phyloP scores from a whole-genome alignment of 2,888 invertebrate species.

The Proisotoma minuta region DNA sequence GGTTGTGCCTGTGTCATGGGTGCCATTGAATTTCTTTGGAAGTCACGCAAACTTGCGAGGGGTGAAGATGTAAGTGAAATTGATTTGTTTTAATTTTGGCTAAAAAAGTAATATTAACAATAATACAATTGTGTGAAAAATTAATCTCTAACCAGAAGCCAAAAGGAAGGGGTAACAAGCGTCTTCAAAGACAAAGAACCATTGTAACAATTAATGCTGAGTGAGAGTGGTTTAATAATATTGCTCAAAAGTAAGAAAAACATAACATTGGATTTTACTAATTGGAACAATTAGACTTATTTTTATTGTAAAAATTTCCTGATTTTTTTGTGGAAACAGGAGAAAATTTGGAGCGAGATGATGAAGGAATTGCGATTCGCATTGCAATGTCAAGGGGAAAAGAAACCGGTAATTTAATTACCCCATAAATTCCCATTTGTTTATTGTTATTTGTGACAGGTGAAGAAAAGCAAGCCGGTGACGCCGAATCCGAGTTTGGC shows the following conservation, averaged over 20 bases:
- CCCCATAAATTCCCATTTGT: background rate
- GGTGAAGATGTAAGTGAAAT: constrained; percentile 50
- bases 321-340: constrained; percentile 16
- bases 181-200: constrained; percentile 20
- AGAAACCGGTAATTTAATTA: constrained; percentile 47
- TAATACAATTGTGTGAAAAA: too few species aligned
- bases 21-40: constrained; percentile 55
- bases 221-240: too few species aligned
- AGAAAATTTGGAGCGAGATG: constrained; percentile 44
- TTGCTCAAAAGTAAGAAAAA: background rate
- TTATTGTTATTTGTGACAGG: constrained; percentile 15
- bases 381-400: constrained; percentile 47
- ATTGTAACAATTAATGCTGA: constrained; percentile 34
- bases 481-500: constrained; percentile 35
- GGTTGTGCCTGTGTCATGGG: constrained; percentile 52
- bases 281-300: too few species aligned
- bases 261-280: background rate
- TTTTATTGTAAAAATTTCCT: background rate
- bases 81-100: background rate
- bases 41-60: constrained; percentile 51
- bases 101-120: background rate
- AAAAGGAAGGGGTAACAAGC: background rate
- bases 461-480: constrained; percentile 35
- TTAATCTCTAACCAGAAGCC: too few species aligned
- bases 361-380: constrained; percentile 48